Percentiles rank a stretch among this genome's conserved stretches.
phyloP scores from a whole-genome alignment of 2,888 invertebrate genomes.

The Balanococcus diminutus region DNA sequence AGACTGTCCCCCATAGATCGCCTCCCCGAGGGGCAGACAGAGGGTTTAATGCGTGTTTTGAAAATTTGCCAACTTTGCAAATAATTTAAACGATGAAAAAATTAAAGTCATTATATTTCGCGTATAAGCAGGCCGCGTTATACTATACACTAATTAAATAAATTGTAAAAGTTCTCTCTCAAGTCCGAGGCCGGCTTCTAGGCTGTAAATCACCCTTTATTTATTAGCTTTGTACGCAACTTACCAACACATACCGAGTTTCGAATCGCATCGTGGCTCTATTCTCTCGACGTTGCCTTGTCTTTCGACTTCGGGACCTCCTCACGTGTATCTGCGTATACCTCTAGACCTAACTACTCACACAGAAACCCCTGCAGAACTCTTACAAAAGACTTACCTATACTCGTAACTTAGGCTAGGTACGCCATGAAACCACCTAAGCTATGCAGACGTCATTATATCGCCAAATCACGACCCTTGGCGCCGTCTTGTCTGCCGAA shows the following conservation, averaged over 20 bases:
- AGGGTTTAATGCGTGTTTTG: neutral
- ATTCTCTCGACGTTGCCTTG: neutral
- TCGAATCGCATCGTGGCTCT: neutral
- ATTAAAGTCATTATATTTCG: conserved; percentile 25
- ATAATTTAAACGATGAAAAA: conserved; percentile 21
- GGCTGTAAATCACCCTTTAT: neutral
- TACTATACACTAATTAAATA: conserved; percentile 7
- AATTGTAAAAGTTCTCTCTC: neutral
- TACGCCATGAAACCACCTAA: neutral
- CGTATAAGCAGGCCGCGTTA: neutral
- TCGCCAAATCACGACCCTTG: neutral
- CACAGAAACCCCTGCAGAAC: neutral
- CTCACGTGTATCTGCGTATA: neutral
- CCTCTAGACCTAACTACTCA: neutral
- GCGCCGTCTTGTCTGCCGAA: neutral
- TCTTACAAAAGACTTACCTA: neutral
- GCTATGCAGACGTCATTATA: neutral
- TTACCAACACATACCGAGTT: conserved; percentile 7
- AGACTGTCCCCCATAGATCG: too few species aligned
- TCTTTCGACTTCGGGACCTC: neutral
- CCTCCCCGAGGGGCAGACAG: neutral
- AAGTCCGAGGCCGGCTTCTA: neutral
- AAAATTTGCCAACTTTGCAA: conserved; percentile 9
- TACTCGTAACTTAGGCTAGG: neutral
- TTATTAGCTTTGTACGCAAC: conserved; percentile 11